Evolutionary conservation across 35 echinoderm and acorn worm genomes (phyloP).

Genomic region (Ophiothrix spiculata): DNA sequence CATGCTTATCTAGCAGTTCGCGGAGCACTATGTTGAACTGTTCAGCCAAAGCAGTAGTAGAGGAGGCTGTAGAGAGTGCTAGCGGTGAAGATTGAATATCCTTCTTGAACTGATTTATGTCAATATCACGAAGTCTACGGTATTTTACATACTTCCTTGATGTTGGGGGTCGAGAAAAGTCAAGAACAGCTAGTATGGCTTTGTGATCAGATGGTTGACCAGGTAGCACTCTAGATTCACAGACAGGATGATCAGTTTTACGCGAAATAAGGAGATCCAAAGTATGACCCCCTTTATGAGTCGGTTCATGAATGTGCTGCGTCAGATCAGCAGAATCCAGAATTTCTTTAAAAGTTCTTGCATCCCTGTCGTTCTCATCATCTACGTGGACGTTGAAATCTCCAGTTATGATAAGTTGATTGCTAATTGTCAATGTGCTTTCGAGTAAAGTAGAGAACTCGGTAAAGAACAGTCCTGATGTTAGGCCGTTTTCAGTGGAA

Average conservation of each 20-base stretch:
- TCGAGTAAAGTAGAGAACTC: conserved; percentile 18
- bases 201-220: conserved; percentile 39
- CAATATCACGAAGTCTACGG: not conserved
- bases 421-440: not conserved
- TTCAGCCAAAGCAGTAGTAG: not conserved
- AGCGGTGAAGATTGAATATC: not conserved
- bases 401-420: not conserved
- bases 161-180: conserved; percentile 19
- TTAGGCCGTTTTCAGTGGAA: conserved; percentile 25
- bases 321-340: conserved; percentile 34
- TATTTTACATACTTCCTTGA: not conserved
- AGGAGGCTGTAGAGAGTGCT: not conserved
- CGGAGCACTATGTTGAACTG: conserved; percentile 20
- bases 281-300: conserved; percentile 36
- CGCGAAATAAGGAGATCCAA: conserved; percentile 43
- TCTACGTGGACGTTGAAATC: conserved; percentile 51
- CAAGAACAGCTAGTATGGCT: conserved; percentile 6
- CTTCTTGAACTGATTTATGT: not conserved
- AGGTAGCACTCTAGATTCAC: not conserved
- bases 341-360: conserved; percentile 21
- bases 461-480: not conserved
- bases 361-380: conserved; percentile 15
- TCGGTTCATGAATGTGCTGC: conserved; percentile 33
- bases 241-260: conserved; percentile 20
- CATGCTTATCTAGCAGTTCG: conserved; percentile 34